phyloP scores from a whole-genome alignment of 92 coral and sea anemone species.

The Zoanthus sansibaricus region DNA sequence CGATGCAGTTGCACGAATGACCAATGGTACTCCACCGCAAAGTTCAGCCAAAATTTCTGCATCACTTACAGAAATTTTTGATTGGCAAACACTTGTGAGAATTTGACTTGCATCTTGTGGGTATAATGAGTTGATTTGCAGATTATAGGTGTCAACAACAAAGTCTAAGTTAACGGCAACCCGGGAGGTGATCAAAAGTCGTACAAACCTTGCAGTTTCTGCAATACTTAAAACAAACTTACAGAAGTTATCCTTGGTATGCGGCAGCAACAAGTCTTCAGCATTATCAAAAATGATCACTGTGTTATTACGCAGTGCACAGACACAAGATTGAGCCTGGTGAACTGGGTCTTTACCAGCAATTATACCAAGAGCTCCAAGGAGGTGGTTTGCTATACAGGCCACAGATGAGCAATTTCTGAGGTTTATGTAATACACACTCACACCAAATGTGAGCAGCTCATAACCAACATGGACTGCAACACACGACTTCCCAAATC shows the following conservation, averaged over 20 bases:
- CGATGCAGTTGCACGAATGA: constrained; percentile 90
- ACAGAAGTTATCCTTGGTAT: constrained; percentile 72
- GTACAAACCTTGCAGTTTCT: constrained; percentile 76
- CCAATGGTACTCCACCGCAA: constrained; percentile 96
- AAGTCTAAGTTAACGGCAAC: constrained; percentile 72
- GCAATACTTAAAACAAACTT: constrained; percentile 81
- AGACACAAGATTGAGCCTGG: constrained; percentile 83
- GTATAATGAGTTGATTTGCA: constrained; percentile 68
- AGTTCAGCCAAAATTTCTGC: constrained; percentile 80
- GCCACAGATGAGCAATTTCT: constrained; percentile 80
- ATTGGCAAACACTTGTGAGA: constrained; percentile 60
- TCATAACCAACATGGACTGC: constrained; percentile 95
- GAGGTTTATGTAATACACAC: constrained; percentile 82
- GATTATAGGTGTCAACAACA: constrained; percentile 70
- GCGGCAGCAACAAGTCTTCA: constrained; percentile 87
- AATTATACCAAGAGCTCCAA: constrained; percentile 86
- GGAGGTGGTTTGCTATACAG: constrained; percentile 88
- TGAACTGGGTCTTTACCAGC: constrained; percentile 81
- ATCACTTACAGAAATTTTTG: constrained; percentile 69
- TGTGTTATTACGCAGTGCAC: constrained; percentile 62
- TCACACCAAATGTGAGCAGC: constrained; percentile 64
- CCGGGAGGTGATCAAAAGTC: constrained; percentile 82
- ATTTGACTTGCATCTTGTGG: constrained; percentile 76
- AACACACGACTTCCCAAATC: constrained; percentile 94
- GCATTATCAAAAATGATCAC: constrained; percentile 93